phyloP scores from a whole-genome alignment of 1,140 invertebrate species.

The Phthorimaea operculella region DNA sequence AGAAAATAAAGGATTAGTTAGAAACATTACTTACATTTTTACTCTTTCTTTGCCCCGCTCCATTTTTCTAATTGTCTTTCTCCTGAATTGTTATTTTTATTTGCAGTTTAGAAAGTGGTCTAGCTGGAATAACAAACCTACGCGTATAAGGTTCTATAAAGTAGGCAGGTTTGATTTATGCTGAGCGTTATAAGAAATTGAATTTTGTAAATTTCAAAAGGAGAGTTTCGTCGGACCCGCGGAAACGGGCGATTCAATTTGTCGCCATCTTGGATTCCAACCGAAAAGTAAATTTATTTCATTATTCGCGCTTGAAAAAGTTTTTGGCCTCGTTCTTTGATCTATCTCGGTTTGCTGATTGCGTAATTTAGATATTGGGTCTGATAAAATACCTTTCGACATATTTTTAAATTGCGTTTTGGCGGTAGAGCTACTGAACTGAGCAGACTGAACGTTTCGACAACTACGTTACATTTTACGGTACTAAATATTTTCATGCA shows the following conservation, averaged over 20 bases:
- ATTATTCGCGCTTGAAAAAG: slow-evolving; percentile 32
- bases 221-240: slow-evolving; percentile 15
- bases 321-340: slow-evolving; percentile 28
- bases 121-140: too few species aligned
- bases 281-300: slow-evolving; percentile 37
- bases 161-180: slow-evolving; percentile 26
- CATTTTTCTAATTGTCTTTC: too few species aligned
- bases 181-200: slow-evolving; percentile 36
- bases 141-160: not conserved
- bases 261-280: slow-evolving; percentile 29
- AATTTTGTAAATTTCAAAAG: slow-evolving; percentile 41
- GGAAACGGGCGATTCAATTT: slow-evolving; percentile 46
- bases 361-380: not conserved
- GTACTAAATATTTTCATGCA: too few species aligned
- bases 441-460: too few species aligned
- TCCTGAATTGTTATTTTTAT: too few species aligned
- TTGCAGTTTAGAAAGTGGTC: too few species aligned
- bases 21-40: too few species aligned
- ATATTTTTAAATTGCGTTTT: too few species aligned
- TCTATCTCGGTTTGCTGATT: slow-evolving; percentile 18
- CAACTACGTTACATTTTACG: too few species aligned
- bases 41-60: too few species aligned
- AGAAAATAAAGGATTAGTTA: too few species aligned
- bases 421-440: too few species aligned
- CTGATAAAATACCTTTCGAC: not conserved